A percentile compares a stretch with the other conserved stretches of the same genome.
Evolutionary conservation across 1,140 invertebrate genomes (phyloP).

Genomic region (Panonychus citri): DNA sequence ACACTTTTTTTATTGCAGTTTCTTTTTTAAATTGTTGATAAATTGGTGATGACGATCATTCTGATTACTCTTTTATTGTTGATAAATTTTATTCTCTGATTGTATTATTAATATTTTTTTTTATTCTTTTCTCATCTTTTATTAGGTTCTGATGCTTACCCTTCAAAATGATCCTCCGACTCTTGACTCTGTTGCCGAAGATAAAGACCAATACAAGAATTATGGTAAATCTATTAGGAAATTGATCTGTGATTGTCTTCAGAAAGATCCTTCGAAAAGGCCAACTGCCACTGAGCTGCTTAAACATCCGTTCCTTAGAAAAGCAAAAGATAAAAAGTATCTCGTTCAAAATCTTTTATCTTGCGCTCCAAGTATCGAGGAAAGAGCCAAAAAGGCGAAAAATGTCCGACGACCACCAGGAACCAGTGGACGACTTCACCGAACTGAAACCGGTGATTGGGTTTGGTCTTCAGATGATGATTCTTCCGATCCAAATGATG

Average conservation of each 20-base stretch:
- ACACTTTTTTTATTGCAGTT: too few relatives aligned
- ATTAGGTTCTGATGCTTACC: slow-evolving; percentile 67
- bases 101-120: slow-evolving; percentile 3
- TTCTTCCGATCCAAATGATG: not conserved
- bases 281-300: slow-evolving; percentile 90
- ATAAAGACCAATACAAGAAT: slow-evolving; percentile 91
- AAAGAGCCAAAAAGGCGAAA: slow-evolving; percentile 58
- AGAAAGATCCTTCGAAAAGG: slow-evolving; percentile 79
- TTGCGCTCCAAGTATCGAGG: slow-evolving; percentile 61
- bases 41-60: too few relatives aligned
- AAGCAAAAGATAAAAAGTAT: slow-evolving; percentile 90
- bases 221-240: slow-evolving; percentile 93
- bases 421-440: slow-evolving; percentile 65
- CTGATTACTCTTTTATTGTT: not conserved
- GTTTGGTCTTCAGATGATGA: slow-evolving; percentile 70
- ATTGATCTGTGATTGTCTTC: slow-evolving; percentile 78
- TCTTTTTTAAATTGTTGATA: too few relatives aligned
- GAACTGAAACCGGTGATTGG: slow-evolving; percentile 89
- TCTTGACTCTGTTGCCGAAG: slow-evolving; percentile 77
- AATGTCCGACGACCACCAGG: slow-evolving; percentile 44
- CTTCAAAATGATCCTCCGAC: slow-evolving; percentile 93
- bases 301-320: slow-evolving; percentile 97
- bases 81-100: not conserved
- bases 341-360: slow-evolving; percentile 68
- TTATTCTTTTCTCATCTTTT: not conserved